Evolutionary conservation across 2,113 vertebrate genomes (phyloP), one percentile per base, ranked within the genome.

Genomic region (Rana temporaria): DNA sequence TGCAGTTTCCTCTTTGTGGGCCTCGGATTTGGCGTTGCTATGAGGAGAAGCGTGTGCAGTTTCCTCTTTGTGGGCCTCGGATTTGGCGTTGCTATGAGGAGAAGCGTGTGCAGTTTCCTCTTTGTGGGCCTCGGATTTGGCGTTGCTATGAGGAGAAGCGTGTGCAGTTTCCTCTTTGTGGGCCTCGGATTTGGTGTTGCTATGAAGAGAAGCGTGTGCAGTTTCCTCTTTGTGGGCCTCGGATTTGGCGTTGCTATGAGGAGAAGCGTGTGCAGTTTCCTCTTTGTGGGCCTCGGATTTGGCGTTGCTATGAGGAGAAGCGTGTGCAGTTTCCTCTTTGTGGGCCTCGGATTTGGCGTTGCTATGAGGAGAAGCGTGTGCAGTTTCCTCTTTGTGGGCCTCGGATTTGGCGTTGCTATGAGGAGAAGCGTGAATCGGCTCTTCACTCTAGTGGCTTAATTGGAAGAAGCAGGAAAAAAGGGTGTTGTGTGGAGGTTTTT

Each of bases 111-210:
- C n/a, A n/a, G n/a, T n/a, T n/a, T n/a, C 20, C 26, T 16, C n/a
- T 30, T 68, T 59, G 16, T 1, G 71, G 68, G 80, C 70, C 80
- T 65, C 62, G 19, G 15, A 26, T 75, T 56, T 73, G 12, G 53
- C 67, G 70, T 57, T 74, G 70, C 70, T 65, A 20, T 19, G 42
- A 73, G 69, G 69, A 22, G 48, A 57, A n/a, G 30, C 59, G 19
- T 66, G 52, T n/a, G n/a, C n/a, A n/a, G n/a, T n/a, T n/a, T n/a
- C 20, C 26, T 16, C n/a, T 30, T 68, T 59, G 16, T 1, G 71
- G 68, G 80, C 70, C 80, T 65, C 62, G 19, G 15, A 26, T 75
- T 56, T 73, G 12, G 53, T 75, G 70, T 57, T 74, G 70, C 70
- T 65, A 20, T 19, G 42, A 73, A 60, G 69, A 22, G 48, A 57